Conservation (phyloP, 1,140 invertebrate species). For the Drosophila arizonae region DNA sequence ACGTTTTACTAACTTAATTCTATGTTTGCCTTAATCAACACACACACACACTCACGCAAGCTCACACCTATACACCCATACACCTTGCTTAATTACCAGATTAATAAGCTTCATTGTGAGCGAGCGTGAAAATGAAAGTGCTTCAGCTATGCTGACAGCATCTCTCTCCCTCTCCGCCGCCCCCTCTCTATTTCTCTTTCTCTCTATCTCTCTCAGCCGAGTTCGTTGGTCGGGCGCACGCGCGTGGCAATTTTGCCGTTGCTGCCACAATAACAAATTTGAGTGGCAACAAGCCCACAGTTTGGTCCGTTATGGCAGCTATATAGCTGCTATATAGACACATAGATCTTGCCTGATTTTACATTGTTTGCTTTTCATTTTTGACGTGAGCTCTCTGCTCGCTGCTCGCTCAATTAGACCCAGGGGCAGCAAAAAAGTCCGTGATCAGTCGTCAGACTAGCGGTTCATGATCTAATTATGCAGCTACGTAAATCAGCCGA, state of each 20-base stretch:
- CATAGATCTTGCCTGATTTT: constrained; percentile 41
- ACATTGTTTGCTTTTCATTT: constrained; percentile 76
- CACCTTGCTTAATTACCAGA: constrained; percentile 60
- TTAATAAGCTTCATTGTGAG: constrained; percentile 71
- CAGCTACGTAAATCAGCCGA: constrained; percentile 12
- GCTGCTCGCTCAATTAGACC: constrained; percentile 37
- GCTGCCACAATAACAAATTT: constrained; percentile 44
- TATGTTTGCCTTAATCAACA: constrained; percentile 55
- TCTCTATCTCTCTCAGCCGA: constrained; percentile 5
- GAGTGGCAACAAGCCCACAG: constrained; percentile 34
- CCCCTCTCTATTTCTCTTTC: not conserved
- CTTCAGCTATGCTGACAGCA: constrained; percentile 24
- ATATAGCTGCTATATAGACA: constrained; percentile 7
- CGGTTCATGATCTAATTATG: constrained; percentile 44
- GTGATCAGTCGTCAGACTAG: constrained; percentile 39
- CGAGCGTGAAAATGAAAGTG: constrained; percentile 75
- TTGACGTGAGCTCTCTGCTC: constrained; percentile 48
- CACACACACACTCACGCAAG: constrained; percentile 19
- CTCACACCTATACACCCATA: constrained; percentile 15
- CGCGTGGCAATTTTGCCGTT: constrained; percentile 70
- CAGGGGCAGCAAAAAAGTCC: constrained; percentile 34
- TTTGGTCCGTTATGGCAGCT: constrained; percentile 42
- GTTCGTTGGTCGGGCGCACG: constrained; percentile 58
- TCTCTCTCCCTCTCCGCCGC: not conserved
- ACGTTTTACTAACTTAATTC: constrained; percentile 73